A percentile compares a stretch with the other conserved stretches of the same genome.
phyloP scores from a whole-genome alignment of 2,797 vertebrate species.

The Pantherophis vulpinus region DNA sequence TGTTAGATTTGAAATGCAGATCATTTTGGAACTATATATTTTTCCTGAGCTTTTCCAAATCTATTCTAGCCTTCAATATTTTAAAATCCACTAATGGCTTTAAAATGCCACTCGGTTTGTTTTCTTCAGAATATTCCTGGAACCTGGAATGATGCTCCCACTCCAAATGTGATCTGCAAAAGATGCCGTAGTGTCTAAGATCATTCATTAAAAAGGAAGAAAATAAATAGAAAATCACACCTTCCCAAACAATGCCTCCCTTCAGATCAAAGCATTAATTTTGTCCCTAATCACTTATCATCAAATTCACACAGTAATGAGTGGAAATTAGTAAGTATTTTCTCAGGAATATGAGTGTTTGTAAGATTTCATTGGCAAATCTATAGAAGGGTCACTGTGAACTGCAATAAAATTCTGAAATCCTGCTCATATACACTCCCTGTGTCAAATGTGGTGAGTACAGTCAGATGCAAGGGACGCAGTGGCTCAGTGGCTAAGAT shows the following conservation, averaged over 20 bases:
- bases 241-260: background rate
- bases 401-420: background rate
- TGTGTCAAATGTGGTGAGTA: background rate
- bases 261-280: background rate
- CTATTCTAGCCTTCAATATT: background rate
- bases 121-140: background rate
- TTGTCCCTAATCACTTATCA: background rate
- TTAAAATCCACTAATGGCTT: background rate
- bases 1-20: background rate
- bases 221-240: background rate
- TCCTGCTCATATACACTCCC: background rate
- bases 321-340: background rate
- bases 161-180: background rate
- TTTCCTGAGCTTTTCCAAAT: background rate
- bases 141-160: background rate
- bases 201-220: background rate
- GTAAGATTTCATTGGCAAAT: background rate
- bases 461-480: no score
- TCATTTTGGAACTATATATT: background rate
- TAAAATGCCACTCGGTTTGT: background rate
- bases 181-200: background rate
- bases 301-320: background rate
- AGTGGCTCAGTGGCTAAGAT: no score
- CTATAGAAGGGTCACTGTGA: background rate
- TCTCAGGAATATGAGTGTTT: background rate